Base-by-base conservation (phyloP, 2,113 vertebrate species). In the Sapayoa aenigma region DNA sequence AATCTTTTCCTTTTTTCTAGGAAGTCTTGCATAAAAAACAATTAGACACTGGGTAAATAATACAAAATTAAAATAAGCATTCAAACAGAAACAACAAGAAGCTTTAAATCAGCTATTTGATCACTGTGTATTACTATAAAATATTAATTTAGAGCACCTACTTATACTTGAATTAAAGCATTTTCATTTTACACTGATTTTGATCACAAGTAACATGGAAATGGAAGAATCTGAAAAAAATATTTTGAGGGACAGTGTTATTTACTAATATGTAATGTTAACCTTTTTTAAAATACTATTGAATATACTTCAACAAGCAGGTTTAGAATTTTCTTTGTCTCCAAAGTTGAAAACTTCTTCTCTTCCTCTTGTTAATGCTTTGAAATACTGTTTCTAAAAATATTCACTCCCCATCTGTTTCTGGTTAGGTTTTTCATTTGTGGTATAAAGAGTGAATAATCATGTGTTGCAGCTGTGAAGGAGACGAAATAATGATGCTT, bases 381-480 rank as follows among this genome's bases (percentile, higher is more conserved):
- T 90, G 85, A 95, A 95, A 89, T 59, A 63, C 44, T 56, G 58
- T 71, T 94, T 96, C 96, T 97, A 97, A 97, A 97, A 97, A 95
- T 96, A 95, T 30, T 94, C 15, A 0, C 58, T 88, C 93, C 87
- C 96, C 94, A 96, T 96, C 95, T 97, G 94, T 87, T 94, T 94
- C 94, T 95, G 90, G 91, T 97, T 91, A 92, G 39, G 63, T 73
- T 97, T 96, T 94, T 93, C 84, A 91, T 89, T 93, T 97, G 91
- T 72, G 86, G 85, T 88, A 84, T 49, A 60, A 81, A 82, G 37
- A 92, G 41, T 78, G 87, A 94, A 93, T 87, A 93, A 86, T 86
- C 78, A 81, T 69, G 71, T 78, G 71, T 50, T 87, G 83, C 94
- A 95, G 96, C 95, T 97, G 93, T 78, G 87, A 94, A 95, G 33